These are phyloP conservation scores for Drosophila mayaguana DNA, from an alignment of 2,888 invertebrate genomes.

Conservation along the genomic window DNA sequence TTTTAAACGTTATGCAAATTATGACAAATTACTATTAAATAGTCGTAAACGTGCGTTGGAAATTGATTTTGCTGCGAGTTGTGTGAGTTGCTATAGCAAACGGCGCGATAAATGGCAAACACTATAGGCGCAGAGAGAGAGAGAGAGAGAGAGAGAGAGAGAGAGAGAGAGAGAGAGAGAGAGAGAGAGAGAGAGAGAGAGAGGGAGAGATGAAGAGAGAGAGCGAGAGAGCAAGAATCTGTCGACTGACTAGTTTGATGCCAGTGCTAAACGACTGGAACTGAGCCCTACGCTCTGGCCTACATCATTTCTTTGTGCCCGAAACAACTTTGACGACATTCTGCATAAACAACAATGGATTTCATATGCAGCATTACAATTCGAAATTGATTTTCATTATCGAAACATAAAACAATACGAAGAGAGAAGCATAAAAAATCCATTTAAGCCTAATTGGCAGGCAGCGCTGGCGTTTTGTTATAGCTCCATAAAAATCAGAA, in stretches of 20 bases:
- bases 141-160: not conserved
- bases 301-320: not conserved
- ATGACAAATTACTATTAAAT: constrained; percentile 83
- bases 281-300: not conserved
- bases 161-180: not conserved
- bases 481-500: constrained; percentile 4
- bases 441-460: constrained; percentile 7
- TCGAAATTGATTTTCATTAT: not conserved
- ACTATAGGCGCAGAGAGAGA: not conserved
- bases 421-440: constrained; percentile 7
- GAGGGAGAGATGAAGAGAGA: not conserved
- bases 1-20: constrained; percentile 83
- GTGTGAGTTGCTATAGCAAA: constrained; percentile 13
- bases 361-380: not conserved
- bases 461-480: not conserved
- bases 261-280: not conserved
- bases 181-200: not conserved
- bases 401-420: not conserved
- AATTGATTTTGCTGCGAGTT: constrained; percentile 59
- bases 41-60: constrained; percentile 79
- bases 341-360: not conserved
- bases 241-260: constrained; percentile 9
- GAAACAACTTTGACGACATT: constrained; percentile 1
- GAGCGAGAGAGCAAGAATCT: not conserved
- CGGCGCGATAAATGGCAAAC: constrained; percentile 12